Evolutionary conservation across 2,888 invertebrate genomes (phyloP), one percentile per base, ranked within the genome.

Genomic region (Phoenoteleia sp.): DNA sequence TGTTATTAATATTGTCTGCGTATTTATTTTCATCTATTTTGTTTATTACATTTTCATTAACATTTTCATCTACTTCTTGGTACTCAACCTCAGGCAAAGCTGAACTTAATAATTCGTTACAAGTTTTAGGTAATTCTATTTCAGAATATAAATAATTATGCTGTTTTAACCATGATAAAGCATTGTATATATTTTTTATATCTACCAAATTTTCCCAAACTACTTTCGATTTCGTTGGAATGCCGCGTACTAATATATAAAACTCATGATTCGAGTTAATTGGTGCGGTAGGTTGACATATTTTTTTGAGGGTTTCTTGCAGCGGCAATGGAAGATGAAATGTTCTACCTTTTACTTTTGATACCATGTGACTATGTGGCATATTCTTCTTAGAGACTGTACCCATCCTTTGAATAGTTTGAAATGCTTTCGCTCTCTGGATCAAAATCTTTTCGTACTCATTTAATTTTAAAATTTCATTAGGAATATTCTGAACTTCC

Each of bases 231-330:
- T 90, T 90, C 23, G 81, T 91, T 36, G 90, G 91, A 36, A 87
- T 72, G 33, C 91, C 84, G 58, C 91, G 88, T 3, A 92, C 89
- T 9, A 92, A 69, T 85, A 52, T 52, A 23, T 52, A 52, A 23
- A 52, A 52, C n/a, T 52, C 52, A 52, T 23, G 4, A 52, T 52
- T 52, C 9, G n/a, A 9, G 15, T 52, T 52, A 13, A 52, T 23
- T 13, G 52, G 52, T 23, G 21, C 21, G 21, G 21, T 23, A 23
- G 21, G 21, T 13, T 9, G 23, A 13, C 52, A 52, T 23, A 52
- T 23, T 52, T 90, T 92, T 85, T 88, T 87, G 9, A 91, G 54
- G 1, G 91, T 92, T 87, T 89, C 86, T 86, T 92, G 89, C 1
- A 89, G 13, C 1, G 92, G 91, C 7, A 92, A 84, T 52, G 3